Base-by-base conservation (phyloP, 2,113 vertebrate species). In the Dromaius novaehollandiae region DNA sequence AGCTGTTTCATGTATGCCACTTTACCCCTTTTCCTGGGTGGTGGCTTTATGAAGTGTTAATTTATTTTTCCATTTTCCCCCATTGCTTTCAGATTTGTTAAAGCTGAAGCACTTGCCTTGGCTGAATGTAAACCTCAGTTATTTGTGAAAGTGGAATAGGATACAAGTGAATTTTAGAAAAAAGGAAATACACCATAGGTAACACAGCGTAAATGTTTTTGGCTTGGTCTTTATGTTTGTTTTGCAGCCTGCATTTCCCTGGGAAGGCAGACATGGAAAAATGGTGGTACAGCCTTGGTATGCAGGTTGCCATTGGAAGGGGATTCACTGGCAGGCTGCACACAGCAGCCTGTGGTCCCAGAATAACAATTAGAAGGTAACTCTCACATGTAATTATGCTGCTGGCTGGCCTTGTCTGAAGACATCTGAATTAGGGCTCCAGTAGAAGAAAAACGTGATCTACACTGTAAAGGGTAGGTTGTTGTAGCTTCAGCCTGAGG, bases 381-480 rank as follows among this genome's bases (percentile, higher is more conserved):
- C 42, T 74, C 4, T 1, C 6, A 18, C 14, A 15, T 0, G 0
- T 55, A 38, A 36, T 38, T 75, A 7, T 1, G 1, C 51, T 86
- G 40, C 36, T 94, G 68, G 44, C 15, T 81, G 58, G 36, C 26
- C 20, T 88, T 89, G 34, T 34, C 51, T 71, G 69, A 84, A 89
- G 66, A 42, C 6, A 5, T 56, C n/a, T 48, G 56, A 79, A 60
- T 86, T 78, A 82, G 61, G 38, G n/a, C 3, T 8, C 20, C 13
- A 66, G 32, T 7, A 81, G n/a, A 69, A 65, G 38, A 64, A 48
- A 77, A 86, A 19, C 9, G 38, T 65, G 40, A 58, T 55, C 36
- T 74, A 4, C 36, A 13, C 24, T 93, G 42, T 61, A 96, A 56
- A 63, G 70, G 50, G 15, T 20, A 34, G 25, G 28, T 58, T 74